A percentile compares a stretch with the other conserved stretches of the same genome.
phyloP scores from a whole-genome alignment of 64 coral and sea anemone genomes.

The Acropora yongei region DNA sequence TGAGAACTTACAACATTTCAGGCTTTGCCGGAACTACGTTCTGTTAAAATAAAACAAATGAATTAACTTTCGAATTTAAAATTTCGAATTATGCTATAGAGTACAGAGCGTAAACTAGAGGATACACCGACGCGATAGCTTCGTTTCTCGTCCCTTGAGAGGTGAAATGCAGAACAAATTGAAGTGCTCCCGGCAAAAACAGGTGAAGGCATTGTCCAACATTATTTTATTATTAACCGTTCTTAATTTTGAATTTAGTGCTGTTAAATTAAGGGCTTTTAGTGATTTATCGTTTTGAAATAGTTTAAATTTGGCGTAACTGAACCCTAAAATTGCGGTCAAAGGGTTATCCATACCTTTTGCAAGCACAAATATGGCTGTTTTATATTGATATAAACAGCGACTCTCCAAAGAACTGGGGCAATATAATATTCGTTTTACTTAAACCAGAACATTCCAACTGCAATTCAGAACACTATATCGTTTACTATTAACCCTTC shows the following conservation, averaged over 20 bases:
- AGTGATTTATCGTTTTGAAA: background rate
- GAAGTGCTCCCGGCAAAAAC: background rate
- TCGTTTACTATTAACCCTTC: too few relatives aligned
- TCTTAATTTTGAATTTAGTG: background rate
- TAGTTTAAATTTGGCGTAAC: background rate
- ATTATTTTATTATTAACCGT: background rate
- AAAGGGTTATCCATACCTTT: too few relatives aligned
- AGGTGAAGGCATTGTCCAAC: background rate
- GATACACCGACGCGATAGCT: background rate
- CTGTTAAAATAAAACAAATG: background rate
- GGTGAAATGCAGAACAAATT: background rate
- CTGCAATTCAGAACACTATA: background rate
- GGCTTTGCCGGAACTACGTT: background rate
- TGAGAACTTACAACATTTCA: background rate
- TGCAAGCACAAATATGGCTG: too few relatives aligned
- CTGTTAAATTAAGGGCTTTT: background rate
- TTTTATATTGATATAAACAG: too few relatives aligned
- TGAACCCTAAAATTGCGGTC: background rate
- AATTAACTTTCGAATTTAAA: background rate
- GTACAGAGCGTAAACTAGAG: background rate
- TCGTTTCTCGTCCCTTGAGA: background rate
- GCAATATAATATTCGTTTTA: background rate
- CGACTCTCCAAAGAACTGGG: background rate
- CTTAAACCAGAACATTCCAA: background rate
- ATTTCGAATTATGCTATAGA: background rate